These are phyloP conservation scores for Caenorhabditis angaria DNA, from an alignment of 2,888 invertebrate species.

Conservation along the genomic window DNA sequence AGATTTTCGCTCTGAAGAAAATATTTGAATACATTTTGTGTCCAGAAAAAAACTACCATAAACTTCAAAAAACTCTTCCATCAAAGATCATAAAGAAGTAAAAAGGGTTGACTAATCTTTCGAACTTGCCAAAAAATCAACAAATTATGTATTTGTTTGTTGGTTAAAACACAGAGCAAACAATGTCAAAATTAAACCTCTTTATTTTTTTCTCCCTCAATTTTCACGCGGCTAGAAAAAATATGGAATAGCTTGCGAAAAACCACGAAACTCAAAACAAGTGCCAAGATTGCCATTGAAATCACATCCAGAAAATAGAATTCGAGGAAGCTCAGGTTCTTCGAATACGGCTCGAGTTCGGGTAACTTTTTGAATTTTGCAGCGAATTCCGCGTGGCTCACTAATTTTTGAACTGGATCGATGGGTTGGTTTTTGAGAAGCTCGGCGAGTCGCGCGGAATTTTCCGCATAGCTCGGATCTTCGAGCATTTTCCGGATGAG, in stretches of 20 bases:
- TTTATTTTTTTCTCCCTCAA: too few species aligned
- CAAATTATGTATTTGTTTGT: background rate
- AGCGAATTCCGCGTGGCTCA: conserved; percentile 33
- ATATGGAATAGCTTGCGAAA: background rate
- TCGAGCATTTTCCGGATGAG: conserved; percentile 34
- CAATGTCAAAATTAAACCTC: background rate
- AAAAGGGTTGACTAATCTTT: background rate
- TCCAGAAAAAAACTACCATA: too few species aligned
- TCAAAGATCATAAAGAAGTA: too few species aligned
- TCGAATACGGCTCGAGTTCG: conserved; percentile 22
- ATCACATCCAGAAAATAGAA: conserved; percentile 25
- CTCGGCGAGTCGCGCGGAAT: conserved; percentile 12
- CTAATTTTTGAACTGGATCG: conserved; percentile 15
- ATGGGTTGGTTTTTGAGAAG: conserved; percentile 31
- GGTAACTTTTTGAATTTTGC: conserved; percentile 30
- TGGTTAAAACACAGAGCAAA: background rate
- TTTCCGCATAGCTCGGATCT: background rate
- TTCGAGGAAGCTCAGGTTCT: conserved; percentile 17
- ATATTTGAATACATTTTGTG: too few species aligned
- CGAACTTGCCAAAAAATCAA: background rate
- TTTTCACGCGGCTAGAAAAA: background rate
- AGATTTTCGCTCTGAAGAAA: too few species aligned
- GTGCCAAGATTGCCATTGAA: background rate
- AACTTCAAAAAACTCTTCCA: background rate
- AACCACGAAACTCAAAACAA: background rate